Evolutionary conservation across 2,113 vertebrate species (phyloP), one percentile per base, ranked within the genome.

Genomic region (Centropristis striata): DNA sequence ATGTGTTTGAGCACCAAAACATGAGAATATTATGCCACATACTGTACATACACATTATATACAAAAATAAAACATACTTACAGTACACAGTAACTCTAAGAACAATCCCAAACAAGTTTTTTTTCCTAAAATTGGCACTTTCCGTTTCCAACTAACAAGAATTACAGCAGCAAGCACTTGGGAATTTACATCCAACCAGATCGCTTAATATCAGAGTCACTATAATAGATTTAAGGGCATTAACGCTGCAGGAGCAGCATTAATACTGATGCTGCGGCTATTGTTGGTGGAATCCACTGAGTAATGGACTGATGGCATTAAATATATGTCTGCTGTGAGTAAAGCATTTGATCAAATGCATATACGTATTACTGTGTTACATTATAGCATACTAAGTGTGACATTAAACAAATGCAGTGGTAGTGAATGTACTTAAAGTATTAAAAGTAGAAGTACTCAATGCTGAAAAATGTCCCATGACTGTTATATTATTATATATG

Each of bases 111-210:
- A 53, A 55, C 16, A 53, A 28, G 12, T 12, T 7, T 0, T 16
- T 72, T 79, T 39, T 21, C n/a, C n/a, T n/a, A 32, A 49, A 70
- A 32, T 55, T 25, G 4, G 74, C 58, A 79, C 80, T 49, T 25
- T n/a, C 20, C 64, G 71, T 61, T 8, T 67, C 5, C 20, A 55
- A 46, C 39, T 32, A 39, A 76, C 63, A 42, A 36, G 42, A 53
- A 60, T 1, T 4, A 85, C 37, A 81, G 15, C 14, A 86, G 18
- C n/a, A 60, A 89, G 51, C 66, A 84, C 84, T 78, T 81, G 60
- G 67, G 69, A 71, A 55, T 63, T 63, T 23, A 86, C 51, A 70
- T 25, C 39, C 46, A 10, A 1, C 61, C 51, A 42, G 18, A 25
- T 51, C 1, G 6, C 55, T 51, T 44, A 50, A 57, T 36, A 27